Conservation (phyloP, 2,797 vertebrate species). For the Dermochelys coriacea region DNA sequence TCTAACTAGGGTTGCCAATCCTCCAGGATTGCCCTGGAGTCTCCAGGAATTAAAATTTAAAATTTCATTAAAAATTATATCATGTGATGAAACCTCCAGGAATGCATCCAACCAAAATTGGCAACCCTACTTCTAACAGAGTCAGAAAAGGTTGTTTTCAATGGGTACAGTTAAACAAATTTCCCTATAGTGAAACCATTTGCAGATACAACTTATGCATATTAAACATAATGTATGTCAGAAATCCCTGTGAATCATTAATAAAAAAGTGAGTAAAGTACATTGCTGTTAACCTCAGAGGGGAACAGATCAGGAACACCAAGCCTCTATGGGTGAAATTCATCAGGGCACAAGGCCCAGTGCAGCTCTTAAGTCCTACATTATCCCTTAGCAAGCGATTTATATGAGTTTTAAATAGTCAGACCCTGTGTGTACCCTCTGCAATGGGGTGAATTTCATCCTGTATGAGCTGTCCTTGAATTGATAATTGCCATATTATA, state of each 20-base stretch:
- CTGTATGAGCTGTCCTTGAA: fast-evolving
- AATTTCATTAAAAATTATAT: no score
- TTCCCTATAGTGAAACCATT: neutral
- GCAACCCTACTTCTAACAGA: neutral
- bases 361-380: neutral
- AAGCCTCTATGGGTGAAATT: neutral
- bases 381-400: neutral
- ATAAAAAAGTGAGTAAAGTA: neutral
- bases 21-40: no score
- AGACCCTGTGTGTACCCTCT: neutral
- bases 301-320: neutral
- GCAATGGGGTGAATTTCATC: neutral
- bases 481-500: neutral
- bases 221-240: neutral
- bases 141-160: neutral
- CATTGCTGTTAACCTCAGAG: neutral
- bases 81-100: no score
- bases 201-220: neutral
- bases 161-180: neutral
- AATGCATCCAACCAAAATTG: no score
- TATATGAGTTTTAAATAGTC: fast-evolving
- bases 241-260: neutral
- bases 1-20: neutral
- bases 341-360: neutral
- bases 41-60: no score